Percentiles rank a stretch among this genome's conserved stretches.
phyloP scores from a whole-genome alignment of 2,888 invertebrate genomes.

The Lepidochitona cinerea region DNA sequence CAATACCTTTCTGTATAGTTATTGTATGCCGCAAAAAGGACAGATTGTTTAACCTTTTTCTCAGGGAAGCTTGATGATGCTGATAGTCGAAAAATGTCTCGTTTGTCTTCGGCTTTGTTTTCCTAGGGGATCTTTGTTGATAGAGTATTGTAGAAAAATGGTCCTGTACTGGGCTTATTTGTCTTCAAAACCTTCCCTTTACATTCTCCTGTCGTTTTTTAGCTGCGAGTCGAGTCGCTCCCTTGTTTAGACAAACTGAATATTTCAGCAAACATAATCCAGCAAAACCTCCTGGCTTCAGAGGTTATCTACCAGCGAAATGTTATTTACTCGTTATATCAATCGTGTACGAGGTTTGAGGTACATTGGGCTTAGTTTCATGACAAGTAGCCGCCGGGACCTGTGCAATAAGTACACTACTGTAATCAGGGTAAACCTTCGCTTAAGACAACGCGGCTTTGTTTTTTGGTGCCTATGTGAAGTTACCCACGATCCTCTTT shows the following conservation, averaged over 20 bases:
- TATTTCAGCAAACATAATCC: not conserved
- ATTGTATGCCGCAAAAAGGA: too few relatives aligned
- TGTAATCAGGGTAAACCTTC: not conserved
- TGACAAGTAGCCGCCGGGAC: not conserved
- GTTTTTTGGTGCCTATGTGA: not conserved
- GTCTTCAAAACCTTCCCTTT: too few relatives aligned
- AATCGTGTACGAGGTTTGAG: not conserved
- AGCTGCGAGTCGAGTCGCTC: too few relatives aligned
- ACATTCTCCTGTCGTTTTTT: too few relatives aligned
- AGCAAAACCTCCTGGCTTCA: not conserved
- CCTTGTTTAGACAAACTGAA: not conserved
- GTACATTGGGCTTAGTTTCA: not conserved
- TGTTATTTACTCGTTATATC: not conserved
- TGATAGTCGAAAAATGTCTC: too few relatives aligned
- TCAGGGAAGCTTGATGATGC: too few relatives aligned
- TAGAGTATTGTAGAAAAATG: too few relatives aligned
- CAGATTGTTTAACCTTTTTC: too few relatives aligned
- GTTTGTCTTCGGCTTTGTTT: not conserved
- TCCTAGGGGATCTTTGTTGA: not conserved
- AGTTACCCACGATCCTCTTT: not conserved
- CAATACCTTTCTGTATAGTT: too few relatives aligned
- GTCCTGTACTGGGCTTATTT: too few relatives aligned
- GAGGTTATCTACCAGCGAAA: not conserved
- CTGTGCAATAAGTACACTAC: not conserved
- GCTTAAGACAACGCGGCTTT: not conserved